Conservation (phyloP, 2,888 invertebrate species). For the Drosophila merina region DNA sequence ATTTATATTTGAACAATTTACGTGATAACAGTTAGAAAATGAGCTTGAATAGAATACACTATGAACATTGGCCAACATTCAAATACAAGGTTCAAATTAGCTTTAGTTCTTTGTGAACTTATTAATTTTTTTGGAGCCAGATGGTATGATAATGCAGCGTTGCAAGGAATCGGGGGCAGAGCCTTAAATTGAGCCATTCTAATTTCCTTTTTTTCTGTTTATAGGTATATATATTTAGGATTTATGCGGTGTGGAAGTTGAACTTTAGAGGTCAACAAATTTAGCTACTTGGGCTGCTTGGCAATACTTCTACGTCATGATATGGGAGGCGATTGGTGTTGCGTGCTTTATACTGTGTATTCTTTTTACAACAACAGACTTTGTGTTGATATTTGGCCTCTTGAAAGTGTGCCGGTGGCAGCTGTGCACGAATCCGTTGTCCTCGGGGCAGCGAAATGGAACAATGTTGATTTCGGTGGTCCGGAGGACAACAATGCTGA, state of each 20-base stretch:
- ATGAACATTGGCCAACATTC: constrained; percentile 61
- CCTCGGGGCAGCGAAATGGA: constrained; percentile 70
- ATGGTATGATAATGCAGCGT: constrained; percentile 58
- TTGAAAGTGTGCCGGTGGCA: constrained; percentile 55
- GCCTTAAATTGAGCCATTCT: constrained; percentile 60
- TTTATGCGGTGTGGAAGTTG: constrained; percentile 63
- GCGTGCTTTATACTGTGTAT: constrained; percentile 48
- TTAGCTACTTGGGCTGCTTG: constrained; percentile 72
- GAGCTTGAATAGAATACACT: constrained; percentile 37
- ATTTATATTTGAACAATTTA: constrained; percentile 59
- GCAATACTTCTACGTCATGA: constrained; percentile 64
- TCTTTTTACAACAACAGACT: constrained; percentile 64
- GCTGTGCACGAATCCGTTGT: constrained; percentile 50
- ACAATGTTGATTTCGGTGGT: constrained; percentile 69
- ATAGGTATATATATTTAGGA: constrained; percentile 40
- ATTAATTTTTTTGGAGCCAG: constrained; percentile 30
- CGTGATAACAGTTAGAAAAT: constrained; percentile 49
- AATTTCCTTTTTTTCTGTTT: constrained; percentile 73
- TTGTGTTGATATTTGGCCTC: constrained; percentile 27
- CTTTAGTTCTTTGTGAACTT: constrained; percentile 44
- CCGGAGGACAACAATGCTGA: constrained; percentile 77
- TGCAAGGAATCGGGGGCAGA: constrained; percentile 11
- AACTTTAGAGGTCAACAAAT: constrained; percentile 61
- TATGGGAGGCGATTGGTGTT: constrained; percentile 16
- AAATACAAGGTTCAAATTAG: constrained; percentile 60